Percentiles rank a stretch among this genome's conserved stretches.
phyloP scores from a whole-genome alignment of 2,113 vertebrate species.

The Phyllostomus hastatus region DNA sequence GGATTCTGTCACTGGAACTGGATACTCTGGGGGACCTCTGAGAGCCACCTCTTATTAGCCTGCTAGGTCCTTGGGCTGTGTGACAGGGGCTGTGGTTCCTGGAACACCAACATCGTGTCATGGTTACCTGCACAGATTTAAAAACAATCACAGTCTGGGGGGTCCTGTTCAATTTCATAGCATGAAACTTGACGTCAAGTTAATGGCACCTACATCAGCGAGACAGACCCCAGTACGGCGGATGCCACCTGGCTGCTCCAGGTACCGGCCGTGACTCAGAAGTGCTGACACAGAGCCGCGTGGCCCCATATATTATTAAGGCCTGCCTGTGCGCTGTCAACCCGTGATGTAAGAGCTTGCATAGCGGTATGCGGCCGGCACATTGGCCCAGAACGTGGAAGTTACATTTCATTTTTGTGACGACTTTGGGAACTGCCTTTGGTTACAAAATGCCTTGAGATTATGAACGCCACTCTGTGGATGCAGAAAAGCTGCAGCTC shows the following conservation, averaged over 20 bases:
- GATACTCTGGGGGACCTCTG: background rate
- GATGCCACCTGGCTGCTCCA: slow-evolving; percentile 5
- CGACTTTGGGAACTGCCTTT: background rate
- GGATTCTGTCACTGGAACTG: background rate
- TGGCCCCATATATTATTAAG: background rate
- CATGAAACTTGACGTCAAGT: slow-evolving; percentile 18
- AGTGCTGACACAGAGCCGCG: background rate
- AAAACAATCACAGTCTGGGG: background rate
- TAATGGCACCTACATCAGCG: slow-evolving; percentile 21
- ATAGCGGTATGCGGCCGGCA: background rate
- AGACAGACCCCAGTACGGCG: slow-evolving; percentile 36
- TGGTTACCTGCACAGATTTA: background rate
- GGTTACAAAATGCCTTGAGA: background rate
- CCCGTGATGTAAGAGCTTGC: background rate
- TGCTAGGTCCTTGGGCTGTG: background rate
- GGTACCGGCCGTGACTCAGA: slow-evolving; percentile 53
- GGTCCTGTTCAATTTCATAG: slow-evolving; percentile 9
- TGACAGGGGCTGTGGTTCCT: background rate
- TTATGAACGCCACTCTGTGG: background rate
- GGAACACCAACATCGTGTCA: background rate
- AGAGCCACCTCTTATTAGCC: background rate
- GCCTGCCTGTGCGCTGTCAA: background rate
- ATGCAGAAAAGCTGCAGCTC: background rate
- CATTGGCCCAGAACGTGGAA: background rate
- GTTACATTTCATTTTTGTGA: background rate